Conservation (phyloP, 2,888 invertebrate genomes). For the Alcis repandata region DNA sequence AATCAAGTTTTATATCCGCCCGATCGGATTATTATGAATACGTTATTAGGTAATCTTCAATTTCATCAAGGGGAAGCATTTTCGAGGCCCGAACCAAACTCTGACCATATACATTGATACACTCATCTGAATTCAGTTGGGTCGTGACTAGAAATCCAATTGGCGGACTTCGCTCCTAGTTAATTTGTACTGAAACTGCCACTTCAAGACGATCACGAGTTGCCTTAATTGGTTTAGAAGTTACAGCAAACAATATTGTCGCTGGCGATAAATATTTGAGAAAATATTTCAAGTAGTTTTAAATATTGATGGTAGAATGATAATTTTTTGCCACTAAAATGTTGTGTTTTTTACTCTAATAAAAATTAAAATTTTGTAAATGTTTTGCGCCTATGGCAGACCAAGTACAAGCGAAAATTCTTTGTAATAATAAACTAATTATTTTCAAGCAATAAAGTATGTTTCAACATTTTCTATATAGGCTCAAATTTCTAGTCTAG, state of each 20-base stretch:
- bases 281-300: conserved; percentile 11
- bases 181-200: conserved; percentile 74
- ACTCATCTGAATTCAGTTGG: conserved; percentile 78
- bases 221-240: conserved; percentile 70
- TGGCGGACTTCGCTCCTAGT: conserved; percentile 64
- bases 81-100: conserved; percentile 48
- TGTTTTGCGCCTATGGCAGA: too few relatives aligned
- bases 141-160: conserved; percentile 74
- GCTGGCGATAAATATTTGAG: conserved; percentile 55
- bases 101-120: conserved; percentile 71
- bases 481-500: too few relatives aligned
- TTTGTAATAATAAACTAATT: too few relatives aligned
- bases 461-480: too few relatives aligned
- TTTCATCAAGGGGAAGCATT: conserved; percentile 66
- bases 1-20: conserved; percentile 42
- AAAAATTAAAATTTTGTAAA: too few relatives aligned
- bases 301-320: background rate
- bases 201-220: conserved; percentile 68
- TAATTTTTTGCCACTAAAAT: background rate
- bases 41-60: conserved; percentile 50
- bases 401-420: too few relatives aligned
- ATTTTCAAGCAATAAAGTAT: too few relatives aligned
- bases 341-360: too few relatives aligned
- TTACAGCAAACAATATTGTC: conserved; percentile 65
- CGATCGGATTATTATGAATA: conserved; percentile 44